A percentile compares a stretch with the other conserved stretches of the same genome.
phyloP scores from a whole-genome alignment of 2,888 invertebrate species.

The Melanargia galathea region DNA sequence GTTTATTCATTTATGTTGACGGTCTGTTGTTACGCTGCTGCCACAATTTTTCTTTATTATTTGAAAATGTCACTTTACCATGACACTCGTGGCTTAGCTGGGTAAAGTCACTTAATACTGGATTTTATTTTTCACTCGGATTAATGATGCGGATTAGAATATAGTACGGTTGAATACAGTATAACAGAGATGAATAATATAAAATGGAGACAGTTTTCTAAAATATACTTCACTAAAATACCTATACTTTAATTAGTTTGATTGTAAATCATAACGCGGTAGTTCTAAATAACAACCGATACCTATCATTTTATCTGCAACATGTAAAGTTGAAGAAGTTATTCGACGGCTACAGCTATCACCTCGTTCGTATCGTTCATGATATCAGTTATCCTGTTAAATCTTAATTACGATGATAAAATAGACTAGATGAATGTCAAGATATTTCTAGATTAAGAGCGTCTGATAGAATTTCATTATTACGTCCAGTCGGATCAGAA shows the following conservation, averaged over 20 bases:
- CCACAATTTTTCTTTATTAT: constrained; percentile 22
- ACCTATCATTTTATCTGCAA: background rate
- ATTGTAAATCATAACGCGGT: background rate
- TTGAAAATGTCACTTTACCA: constrained; percentile 15
- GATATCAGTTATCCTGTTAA: constrained; percentile 3
- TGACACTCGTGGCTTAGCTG: background rate
- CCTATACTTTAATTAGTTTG: too few species aligned
- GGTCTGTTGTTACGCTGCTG: constrained; percentile 41
- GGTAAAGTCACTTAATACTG: background rate
- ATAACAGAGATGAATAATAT: too few species aligned
- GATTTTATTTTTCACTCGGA: background rate
- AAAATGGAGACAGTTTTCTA: too few species aligned
- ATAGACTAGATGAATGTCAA: background rate
- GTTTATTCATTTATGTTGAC: constrained; percentile 56
- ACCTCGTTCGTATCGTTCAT: background rate
- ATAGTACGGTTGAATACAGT: background rate
- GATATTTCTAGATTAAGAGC: constrained; percentile 15
- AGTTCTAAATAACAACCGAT: background rate
- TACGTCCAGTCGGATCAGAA: background rate
- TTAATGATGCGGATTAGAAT: background rate
- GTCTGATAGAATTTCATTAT: background rate
- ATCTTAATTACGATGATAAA: constrained; percentile 17
- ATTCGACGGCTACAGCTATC: background rate
- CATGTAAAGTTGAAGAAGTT: constrained; percentile 7
- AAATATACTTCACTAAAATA: too few species aligned